Evolutionary conservation across 2,113 vertebrate species (phyloP).

Genomic region (Callionymus lyra): DNA sequence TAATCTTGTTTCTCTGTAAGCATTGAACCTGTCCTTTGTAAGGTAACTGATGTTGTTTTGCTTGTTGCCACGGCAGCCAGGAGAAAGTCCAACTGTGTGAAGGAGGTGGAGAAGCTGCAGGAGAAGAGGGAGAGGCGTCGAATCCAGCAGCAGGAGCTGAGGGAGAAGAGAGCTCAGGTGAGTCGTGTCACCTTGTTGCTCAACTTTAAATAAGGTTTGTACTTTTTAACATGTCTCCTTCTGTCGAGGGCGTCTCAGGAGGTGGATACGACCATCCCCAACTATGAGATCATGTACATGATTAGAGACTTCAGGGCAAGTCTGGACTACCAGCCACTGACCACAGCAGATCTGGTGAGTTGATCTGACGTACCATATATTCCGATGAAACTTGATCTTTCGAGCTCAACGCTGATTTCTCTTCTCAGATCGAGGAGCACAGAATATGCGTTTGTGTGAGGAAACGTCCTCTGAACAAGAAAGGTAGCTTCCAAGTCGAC

Average conservation of each 20-base stretch:
- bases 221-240: no score
- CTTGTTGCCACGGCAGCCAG: conserved; percentile 69
- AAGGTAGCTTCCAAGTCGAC: conserved; percentile 63
- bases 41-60: conserved; percentile 16
- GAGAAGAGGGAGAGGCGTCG: conserved; percentile 92
- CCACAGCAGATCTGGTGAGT: conserved; percentile 88
- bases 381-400: background rate
- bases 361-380: no score
- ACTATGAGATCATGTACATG: conserved; percentile 99
- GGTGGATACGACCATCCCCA: conserved; percentile 91
- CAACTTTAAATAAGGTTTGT: no score
- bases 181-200: background rate
- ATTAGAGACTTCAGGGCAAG: conserved; percentile 94
- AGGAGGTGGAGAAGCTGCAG: conserved; percentile 97
- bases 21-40: conserved; percentile 1
- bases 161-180: conserved; percentile 97
- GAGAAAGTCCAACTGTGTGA: conserved; percentile 98
- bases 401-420: conserved; percentile 4
- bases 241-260: conserved; percentile 74
- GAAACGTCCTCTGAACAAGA: conserved; percentile 95
- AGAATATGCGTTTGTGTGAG: conserved; percentile 97
- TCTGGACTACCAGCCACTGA: conserved; percentile 92
- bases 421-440: conserved; percentile 90
- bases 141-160: conserved; percentile 92
- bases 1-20: no score